Evolutionary conservation across 2,888 invertebrate species (phyloP), one percentile per base, ranked within the genome.

Genomic region (Eupeodes luniger): DNA sequence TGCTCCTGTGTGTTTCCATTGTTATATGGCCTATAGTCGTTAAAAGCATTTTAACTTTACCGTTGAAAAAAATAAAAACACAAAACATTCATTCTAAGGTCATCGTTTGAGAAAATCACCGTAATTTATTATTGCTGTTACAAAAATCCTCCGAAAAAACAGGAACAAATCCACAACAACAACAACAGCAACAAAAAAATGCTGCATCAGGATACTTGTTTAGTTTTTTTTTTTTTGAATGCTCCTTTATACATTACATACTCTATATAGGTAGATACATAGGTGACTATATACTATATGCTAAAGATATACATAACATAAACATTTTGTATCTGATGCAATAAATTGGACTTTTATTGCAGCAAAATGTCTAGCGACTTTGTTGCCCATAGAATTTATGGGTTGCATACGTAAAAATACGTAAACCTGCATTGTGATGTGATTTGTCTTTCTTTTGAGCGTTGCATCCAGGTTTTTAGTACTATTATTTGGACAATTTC

Each of bases 241-340:
- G 27, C 27, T 27, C 27, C 27, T 27, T 44, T 3, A 2, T 34
- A 27, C 27, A 1, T 19, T 27, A 1, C 19, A 11, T 11, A 4
- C 59, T 34, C 27, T 27, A 9, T 14, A 14, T 36, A 36, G 12
- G 34, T n/a, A 12, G 53, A 51, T 12, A 19, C 0, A 40, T 40
- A 40, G 40, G 40, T 40, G 9, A 40, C 82, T 61, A 59, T 74
- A 53, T 78, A 19, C 19, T 19, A 19, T 53, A 70, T 66, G 62
- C 11, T n/a, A 47, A 27, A 55, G 55, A 70, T 36, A 78, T 81
- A 40, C 40, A 40, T 40, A 40, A 9, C 88, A 81, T 84, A 88
- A 88, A 81, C 88, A 88, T 88, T 88, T 88, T 88, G 88, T 88
- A 88, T 88, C 88, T 88, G 88, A 88, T 88, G 88, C 88, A 88